A percentile compares a stretch with the other conserved stretches of the same genome.
Conservation (phyloP, 2,113 vertebrate genomes). For the Apodemus sylvaticus region DNA sequence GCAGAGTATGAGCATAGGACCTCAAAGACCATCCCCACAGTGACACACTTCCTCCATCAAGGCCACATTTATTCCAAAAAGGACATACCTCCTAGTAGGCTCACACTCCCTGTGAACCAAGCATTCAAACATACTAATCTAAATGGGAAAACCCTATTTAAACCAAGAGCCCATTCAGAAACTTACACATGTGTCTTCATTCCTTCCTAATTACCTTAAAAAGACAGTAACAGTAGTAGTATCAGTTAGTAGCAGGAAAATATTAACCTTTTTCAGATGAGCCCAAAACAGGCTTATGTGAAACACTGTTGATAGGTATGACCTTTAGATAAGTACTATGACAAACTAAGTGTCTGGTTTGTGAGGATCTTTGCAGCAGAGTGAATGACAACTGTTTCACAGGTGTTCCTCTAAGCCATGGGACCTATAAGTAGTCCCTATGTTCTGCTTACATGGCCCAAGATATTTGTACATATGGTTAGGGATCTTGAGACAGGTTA, state of each 20-base stretch:
- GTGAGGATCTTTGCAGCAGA: neutral
- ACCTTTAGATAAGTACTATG: neutral
- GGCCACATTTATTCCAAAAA: too few relatives aligned
- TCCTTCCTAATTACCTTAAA: neutral
- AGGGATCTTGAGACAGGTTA: neutral
- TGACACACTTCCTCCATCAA: too few relatives aligned
- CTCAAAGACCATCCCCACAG: too few relatives aligned
- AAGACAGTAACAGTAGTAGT: neutral
- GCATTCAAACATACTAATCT: too few relatives aligned
- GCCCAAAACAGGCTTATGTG: neutral
- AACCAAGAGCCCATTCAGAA: neutral
- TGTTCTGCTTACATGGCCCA: neutral
- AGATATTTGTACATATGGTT: neutral
- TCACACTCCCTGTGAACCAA: too few relatives aligned
- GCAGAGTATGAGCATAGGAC: too few relatives aligned
- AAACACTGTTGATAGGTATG: neutral
- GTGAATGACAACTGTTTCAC: neutral
- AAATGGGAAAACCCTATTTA: too few relatives aligned
- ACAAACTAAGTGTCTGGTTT: neutral
- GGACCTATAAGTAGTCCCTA: neutral
- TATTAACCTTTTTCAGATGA: neutral
- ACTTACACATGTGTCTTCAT: neutral
- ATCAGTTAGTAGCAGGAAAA: neutral
- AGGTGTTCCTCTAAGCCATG: neutral
- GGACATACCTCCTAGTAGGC: too few relatives aligned